A percentile compares a stretch with the other conserved stretches of the same genome.
Evolutionary conservation across 2,888 invertebrate species (phyloP).

Genomic region (Trachelus iudaicus): DNA sequence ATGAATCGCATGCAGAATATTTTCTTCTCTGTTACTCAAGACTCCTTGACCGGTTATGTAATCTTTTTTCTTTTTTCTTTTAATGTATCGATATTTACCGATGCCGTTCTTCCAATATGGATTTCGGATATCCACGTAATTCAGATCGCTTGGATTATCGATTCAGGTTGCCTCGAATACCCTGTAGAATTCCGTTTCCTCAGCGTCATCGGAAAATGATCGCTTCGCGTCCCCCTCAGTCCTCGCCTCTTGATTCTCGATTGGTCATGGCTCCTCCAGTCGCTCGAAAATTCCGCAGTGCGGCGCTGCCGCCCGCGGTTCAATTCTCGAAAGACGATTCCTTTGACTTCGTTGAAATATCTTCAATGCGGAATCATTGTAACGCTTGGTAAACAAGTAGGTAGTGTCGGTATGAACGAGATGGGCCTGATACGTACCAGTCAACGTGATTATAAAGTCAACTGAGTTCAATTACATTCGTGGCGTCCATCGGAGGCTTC

Average conservation of each 20-base stretch:
- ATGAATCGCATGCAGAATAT: neutral
- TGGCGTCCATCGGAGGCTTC: neutral
- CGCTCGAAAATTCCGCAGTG: neutral
- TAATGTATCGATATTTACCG: neutral
- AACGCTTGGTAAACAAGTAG: neutral
- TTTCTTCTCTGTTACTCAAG: neutral
- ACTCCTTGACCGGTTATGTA: neutral
- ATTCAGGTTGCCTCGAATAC: neutral
- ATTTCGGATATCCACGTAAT: neutral
- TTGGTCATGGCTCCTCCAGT: neutral
- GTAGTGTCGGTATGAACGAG: neutral
- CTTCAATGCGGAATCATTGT: neutral
- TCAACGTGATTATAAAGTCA: conserved; percentile 47
- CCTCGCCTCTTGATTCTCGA: neutral
- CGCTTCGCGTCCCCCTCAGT: neutral
- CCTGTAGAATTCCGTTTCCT: neutral
- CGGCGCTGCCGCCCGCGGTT: neutral
- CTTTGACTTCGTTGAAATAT: neutral
- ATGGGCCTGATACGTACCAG: conserved; percentile 30
- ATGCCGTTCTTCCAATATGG: neutral
- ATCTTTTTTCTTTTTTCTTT: neutral
- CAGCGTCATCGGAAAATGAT: neutral
- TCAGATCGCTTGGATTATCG: neutral
- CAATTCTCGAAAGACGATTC: neutral
- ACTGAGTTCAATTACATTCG: conserved; percentile 47